Evolutionary conservation across 35 echinoderm and acorn worm species (phyloP).

Genomic region (Eucidaris tribuloides): DNA sequence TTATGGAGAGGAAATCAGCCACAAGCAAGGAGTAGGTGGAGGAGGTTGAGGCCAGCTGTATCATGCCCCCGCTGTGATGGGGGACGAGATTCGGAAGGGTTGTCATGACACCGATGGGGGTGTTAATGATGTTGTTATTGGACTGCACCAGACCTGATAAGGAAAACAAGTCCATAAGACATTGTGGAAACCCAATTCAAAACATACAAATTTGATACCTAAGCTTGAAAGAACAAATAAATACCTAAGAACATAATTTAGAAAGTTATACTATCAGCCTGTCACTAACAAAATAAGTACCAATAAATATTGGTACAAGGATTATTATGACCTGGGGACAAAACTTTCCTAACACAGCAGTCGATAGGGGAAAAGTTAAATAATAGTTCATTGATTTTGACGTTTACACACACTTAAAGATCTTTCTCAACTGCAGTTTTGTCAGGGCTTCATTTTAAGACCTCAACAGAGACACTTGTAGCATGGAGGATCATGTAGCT

Average conservation of each 20-base stretch:
- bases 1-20: no score
- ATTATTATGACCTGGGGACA: not conserved
- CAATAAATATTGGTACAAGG: no score
- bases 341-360: not conserved
- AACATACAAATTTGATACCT: not conserved
- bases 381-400: not conserved
- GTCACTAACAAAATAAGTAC: no score
- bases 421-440: no score
- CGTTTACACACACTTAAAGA: no score
- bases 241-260: not conserved
- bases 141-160: constrained; percentile 40
- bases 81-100: constrained; percentile 32
- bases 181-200: not conserved
- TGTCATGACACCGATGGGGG: constrained; percentile 62
- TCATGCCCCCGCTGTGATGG: not conserved
- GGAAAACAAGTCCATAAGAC: not conserved
- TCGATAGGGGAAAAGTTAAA: not conserved
- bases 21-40: not conserved
- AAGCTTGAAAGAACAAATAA: no score
- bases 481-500: no score
- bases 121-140: constrained; percentile 33
- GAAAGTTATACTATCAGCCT: no score
- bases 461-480: no score
- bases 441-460: no score
- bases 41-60: not conserved